Conservation (phyloP, 2,113 vertebrate genomes). For the Pimephales promelas region DNA sequence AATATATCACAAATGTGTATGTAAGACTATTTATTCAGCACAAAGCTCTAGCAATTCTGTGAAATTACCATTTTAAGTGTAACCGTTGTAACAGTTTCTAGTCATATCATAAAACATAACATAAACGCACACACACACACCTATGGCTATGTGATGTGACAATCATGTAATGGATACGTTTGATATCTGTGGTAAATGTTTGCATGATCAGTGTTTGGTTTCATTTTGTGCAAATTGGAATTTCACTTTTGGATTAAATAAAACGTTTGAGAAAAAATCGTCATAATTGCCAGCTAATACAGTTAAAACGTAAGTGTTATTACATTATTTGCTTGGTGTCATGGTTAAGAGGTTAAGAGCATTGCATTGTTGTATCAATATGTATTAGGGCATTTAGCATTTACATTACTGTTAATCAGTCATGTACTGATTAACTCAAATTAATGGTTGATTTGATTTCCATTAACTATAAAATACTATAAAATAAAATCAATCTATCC, state of each 20-base stretch:
- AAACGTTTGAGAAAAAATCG: background rate
- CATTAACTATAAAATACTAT: too few species aligned
- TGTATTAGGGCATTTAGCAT: too few species aligned
- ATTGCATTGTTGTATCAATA: too few species aligned
- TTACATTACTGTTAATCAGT: too few species aligned
- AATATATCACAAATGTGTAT: background rate
- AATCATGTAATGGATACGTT: conserved; percentile 16
- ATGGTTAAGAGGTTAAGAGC: too few species aligned
- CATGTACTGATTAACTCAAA: too few species aligned
- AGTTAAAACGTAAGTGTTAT: background rate
- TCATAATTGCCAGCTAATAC: background rate
- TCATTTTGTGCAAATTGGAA: background rate
- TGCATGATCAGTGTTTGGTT: conserved; percentile 19
- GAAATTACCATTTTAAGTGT: background rate
- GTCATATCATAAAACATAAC: background rate
- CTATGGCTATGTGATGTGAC: conserved; percentile 14
- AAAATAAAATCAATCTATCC: too few species aligned
- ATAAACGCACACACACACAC: background rate
- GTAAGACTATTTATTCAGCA: background rate
- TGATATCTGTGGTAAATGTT: conserved; percentile 5
- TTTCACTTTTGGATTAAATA: background rate
- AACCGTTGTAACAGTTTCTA: background rate
- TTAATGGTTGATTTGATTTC: too few species aligned
- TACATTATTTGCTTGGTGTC: too few species aligned
- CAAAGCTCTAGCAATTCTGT: too few species aligned